These are phyloP conservation scores for Sprattus sprattus DNA, from an alignment of 2,113 vertebrate genomes.

Conservation along the genomic window DNA sequence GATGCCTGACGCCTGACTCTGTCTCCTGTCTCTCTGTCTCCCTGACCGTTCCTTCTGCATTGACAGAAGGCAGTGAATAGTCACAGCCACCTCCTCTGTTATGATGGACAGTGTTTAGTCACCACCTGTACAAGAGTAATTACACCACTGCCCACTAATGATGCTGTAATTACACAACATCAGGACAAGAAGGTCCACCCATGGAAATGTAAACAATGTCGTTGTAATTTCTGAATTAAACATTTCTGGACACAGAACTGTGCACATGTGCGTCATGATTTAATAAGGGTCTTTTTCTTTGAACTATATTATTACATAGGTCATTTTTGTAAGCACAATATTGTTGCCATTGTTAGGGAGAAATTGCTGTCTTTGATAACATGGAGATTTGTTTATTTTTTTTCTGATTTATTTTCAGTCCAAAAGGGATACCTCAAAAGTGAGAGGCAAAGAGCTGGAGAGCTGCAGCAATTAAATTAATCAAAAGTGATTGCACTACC, in stretches of 20 bases:
- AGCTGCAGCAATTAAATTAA: slow-evolving; percentile 8
- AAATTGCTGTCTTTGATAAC: not conserved
- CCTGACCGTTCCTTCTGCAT: not conserved
- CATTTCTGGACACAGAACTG: not conserved
- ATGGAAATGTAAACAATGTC: not conserved
- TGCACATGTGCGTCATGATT: not conserved
- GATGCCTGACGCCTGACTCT: slow-evolving; percentile 27
- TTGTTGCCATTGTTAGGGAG: not conserved
- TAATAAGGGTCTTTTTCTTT: not conserved
- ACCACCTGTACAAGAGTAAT: slow-evolving; percentile 56
- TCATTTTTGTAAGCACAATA: not conserved
- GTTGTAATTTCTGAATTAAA: not conserved
- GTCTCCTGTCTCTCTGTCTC: not conserved
- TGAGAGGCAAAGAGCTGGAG: not conserved
- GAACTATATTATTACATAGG: not conserved
- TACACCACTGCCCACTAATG: slow-evolving; percentile 53
- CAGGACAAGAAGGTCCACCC: not conserved
- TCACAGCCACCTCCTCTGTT: slow-evolving; percentile 30
- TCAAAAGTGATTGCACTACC: slow-evolving; percentile 8
- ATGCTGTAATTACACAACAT: not conserved
- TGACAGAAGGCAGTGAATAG: not conserved
- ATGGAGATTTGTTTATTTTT: not conserved
- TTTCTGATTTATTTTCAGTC: not conserved
- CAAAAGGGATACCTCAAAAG: not conserved
- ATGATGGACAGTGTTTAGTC: slow-evolving; percentile 31